Base-by-base conservation (phyloP, 2,113 vertebrate genomes). In the Crotalus tigris region DNA sequence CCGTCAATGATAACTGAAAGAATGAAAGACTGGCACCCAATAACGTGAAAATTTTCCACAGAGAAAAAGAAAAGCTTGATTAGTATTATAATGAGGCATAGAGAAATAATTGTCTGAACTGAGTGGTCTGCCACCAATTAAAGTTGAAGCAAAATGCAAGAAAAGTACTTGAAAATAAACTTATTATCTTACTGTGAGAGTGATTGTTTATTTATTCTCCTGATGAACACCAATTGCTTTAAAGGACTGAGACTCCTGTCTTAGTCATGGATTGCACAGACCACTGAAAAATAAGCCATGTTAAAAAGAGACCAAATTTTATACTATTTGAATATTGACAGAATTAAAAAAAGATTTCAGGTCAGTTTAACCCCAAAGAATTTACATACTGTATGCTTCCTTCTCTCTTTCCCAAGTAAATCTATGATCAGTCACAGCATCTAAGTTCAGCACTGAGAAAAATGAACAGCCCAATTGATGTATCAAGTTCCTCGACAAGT, bases 51-150 rank as follows among this genome's bases (percentile, higher is more conserved):
- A 33, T 29, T 29, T 49, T 55, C 15, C 26, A 92, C 91, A 85
- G 69, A 64, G 90, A 93, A 0, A 55, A 24, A 81, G 6, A 58
- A 88, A 55, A 88, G 24, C 44, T 58, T 90, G 55, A 93, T 93
- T 86, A 64, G 46, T 93, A 54, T 75, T 29, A 11, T 39, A 81
- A 88, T 87, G 91, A 93, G 81, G 90, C 91, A 90, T 10, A 93
- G 12, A 91, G n/a, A 92, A 26, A 61, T 88, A 46, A 94, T 93
- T 96, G 85, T 15, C 92, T 85, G 29, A 92, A 19, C 8, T 54
- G 49, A 93, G 33, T 53, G 6, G 89, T 0, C 0, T 5, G 6
- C 23, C 69, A 46, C 55, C 46, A 92, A 94, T 91, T 69, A 86
- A 93, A 92, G 92, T 58, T 26, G 0, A 93, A 93, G 12, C 19